Percentiles rank a stretch among this genome's conserved stretches.
phyloP scores from a whole-genome alignment of 2,113 vertebrate genomes.

The Gymnarchus niloticus region DNA sequence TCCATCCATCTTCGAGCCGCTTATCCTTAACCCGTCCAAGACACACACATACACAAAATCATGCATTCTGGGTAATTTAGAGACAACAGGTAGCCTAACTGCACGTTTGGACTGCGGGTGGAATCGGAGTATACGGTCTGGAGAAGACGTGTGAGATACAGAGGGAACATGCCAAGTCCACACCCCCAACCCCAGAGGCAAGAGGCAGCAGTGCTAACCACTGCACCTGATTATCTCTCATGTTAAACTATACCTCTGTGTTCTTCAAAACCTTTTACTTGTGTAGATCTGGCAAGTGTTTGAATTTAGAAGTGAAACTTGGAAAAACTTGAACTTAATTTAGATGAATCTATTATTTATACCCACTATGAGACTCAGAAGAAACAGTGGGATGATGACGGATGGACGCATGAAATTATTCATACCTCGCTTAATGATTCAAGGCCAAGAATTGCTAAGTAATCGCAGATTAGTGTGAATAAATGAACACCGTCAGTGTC shows the following conservation, averaged over 20 bases:
- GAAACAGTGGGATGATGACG: not conserved
- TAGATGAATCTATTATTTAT: slow-evolving; percentile 6
- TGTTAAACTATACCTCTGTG: not conserved
- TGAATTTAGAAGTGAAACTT: not conserved
- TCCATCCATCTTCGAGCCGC: too few relatives aligned
- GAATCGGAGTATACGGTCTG: too few relatives aligned
- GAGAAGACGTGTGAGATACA: too few relatives aligned
- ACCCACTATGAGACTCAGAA: not conserved
- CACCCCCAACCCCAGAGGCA: too few relatives aligned
- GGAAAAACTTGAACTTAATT: slow-evolving; percentile 11
- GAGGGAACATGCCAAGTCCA: too few relatives aligned
- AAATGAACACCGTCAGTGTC: not conserved
- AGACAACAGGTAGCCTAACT: too few relatives aligned
- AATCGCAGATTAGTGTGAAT: slow-evolving; percentile 1
- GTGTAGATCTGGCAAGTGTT: not conserved
- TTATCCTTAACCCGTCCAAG: too few relatives aligned
- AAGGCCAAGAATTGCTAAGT: not conserved
- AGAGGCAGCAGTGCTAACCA: too few relatives aligned
- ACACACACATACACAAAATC: too few relatives aligned
- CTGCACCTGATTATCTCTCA: too few relatives aligned
- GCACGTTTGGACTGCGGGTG: too few relatives aligned
- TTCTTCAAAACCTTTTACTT: not conserved
- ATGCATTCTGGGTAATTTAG: too few relatives aligned
- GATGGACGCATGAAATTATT: slow-evolving; percentile 12
- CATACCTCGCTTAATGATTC: not conserved